Conservation (phyloP, 2,888 invertebrate species). For the Drosophila emarginata region DNA sequence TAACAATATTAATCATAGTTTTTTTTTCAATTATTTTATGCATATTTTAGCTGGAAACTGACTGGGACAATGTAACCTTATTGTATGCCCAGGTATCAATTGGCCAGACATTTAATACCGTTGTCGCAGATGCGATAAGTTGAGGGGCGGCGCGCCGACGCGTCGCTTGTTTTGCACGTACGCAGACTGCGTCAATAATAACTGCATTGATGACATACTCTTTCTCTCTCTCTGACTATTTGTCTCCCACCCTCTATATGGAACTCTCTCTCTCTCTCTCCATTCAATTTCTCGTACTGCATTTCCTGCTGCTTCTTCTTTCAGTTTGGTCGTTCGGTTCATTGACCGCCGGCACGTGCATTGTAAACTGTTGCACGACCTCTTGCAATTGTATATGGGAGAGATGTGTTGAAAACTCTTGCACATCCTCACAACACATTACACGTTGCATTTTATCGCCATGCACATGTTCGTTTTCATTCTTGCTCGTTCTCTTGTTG, state of each 20-base stretch:
- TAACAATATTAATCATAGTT: too few species aligned
- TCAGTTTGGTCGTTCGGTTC: slow-evolving; percentile 56
- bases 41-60: slow-evolving; percentile 2
- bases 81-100: slow-evolving; percentile 5
- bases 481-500: slow-evolving; percentile 28
- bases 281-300: not conserved
- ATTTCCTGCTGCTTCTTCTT: slow-evolving; percentile 19
- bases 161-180: slow-evolving; percentile 39
- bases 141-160: slow-evolving; percentile 8
- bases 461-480: slow-evolving; percentile 59
- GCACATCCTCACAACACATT: slow-evolving; percentile 64
- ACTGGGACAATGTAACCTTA: slow-evolving; percentile 1
- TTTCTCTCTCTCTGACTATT: not conserved
- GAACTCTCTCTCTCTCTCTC: slow-evolving; percentile 10
- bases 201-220: slow-evolving; percentile 59
- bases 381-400: slow-evolving; percentile 49
- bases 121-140: not conserved
- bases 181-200: slow-evolving; percentile 77
- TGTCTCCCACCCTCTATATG: not conserved
- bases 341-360: slow-evolving; percentile 76
- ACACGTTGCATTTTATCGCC: slow-evolving; percentile 75
- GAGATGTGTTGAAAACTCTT: slow-evolving; percentile 66
- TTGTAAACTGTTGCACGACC: slow-evolving; percentile 74
- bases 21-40: not conserved
- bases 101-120: slow-evolving; percentile 1